A percentile compares a stretch with the other conserved stretches of the same genome.
Evolutionary conservation across 2,888 invertebrate genomes (phyloP).

Genomic region (Alcis repandata): DNA sequence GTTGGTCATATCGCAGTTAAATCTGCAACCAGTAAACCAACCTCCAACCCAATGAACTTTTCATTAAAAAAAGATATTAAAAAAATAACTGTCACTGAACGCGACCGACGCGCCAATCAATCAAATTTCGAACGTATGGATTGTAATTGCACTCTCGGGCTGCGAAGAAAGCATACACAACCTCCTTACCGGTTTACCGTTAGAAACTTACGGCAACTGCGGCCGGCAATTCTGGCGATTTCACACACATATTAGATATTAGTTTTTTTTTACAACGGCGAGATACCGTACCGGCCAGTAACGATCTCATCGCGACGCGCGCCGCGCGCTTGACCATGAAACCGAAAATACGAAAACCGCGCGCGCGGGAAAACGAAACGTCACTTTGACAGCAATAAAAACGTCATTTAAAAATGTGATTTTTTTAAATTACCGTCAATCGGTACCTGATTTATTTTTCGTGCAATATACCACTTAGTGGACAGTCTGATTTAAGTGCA

Average conservation of each 20-base stretch:
- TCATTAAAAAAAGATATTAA: constrained; percentile 23
- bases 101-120: constrained; percentile 43
- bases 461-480: constrained; percentile 81
- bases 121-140: constrained; percentile 46
- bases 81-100: constrained; percentile 45
- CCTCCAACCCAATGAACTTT: not conserved
- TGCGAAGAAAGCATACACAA: constrained; percentile 45
- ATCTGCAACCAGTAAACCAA: not conserved
- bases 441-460: constrained; percentile 69
- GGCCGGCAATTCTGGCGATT: constrained; percentile 69
- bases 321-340: constrained; percentile 47
- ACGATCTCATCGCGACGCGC: constrained; percentile 42
- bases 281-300: constrained; percentile 55
- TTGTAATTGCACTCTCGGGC: constrained; percentile 45
- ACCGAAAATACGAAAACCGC: constrained; percentile 40
- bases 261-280: constrained; percentile 57
- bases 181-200: constrained; percentile 67
- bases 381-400: constrained; percentile 38
- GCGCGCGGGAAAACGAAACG: constrained; percentile 45
- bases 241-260: constrained; percentile 76
- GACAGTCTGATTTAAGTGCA: constrained; percentile 77
- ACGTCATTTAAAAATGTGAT: constrained; percentile 49
- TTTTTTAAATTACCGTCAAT: constrained; percentile 50
- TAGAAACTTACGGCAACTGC: constrained; percentile 70
- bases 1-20: too few relatives aligned